Conservation (phyloP, 2,888 invertebrate species). For the Caenorhabditis sinica region DNA sequence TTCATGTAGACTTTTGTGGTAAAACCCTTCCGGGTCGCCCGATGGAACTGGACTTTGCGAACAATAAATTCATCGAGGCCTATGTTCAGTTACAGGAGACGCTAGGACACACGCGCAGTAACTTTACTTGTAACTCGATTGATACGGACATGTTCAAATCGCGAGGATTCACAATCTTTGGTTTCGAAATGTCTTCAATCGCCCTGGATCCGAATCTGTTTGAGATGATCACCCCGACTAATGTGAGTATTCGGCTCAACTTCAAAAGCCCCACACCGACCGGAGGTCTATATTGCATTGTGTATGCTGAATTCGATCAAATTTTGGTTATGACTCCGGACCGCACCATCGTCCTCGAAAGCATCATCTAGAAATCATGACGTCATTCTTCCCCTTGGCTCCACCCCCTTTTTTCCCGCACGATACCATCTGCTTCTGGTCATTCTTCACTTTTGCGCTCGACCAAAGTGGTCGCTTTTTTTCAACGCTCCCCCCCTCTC, state of each 20-base stretch:
- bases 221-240: not conserved
- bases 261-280: not conserved
- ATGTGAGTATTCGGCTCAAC: not conserved
- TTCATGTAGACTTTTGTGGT: conserved; percentile 34
- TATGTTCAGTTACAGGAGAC: conserved; percentile 9
- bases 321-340: not conserved
- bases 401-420: not conserved
- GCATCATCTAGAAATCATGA: not conserved
- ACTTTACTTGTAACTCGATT: conserved; percentile 7
- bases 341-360: not conserved
- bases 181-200: not conserved
- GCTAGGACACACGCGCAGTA: conserved; percentile 10
- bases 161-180: conserved; percentile 1
- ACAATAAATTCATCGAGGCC: conserved; percentile 7
- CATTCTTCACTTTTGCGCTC: no score
- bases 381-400: not conserved
- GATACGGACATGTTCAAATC: not conserved
- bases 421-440: no score
- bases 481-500: not conserved
- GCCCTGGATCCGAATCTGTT: not conserved
- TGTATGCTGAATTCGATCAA: conserved; percentile 4
- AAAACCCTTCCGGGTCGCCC: not conserved
- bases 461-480: no score
- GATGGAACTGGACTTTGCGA: not conserved
- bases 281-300: not conserved